These are phyloP conservation scores for Spinus pinus DNA, from an alignment of 2,797 vertebrate species.

Conservation along the genomic window DNA sequence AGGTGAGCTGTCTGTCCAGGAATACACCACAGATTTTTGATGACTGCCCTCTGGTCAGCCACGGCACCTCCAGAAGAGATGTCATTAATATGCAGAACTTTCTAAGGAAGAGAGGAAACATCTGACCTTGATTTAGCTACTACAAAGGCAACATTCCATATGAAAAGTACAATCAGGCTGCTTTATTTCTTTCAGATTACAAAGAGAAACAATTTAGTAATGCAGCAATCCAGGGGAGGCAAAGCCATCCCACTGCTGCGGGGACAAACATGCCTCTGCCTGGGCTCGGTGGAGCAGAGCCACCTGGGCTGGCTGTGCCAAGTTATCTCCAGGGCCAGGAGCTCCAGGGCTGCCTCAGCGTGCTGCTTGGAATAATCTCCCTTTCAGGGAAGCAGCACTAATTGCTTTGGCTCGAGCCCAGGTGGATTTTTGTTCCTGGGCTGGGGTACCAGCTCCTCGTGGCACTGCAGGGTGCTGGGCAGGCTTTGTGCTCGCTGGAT, in stretches of 20 bases:
- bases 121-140: background rate
- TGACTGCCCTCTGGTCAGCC: background rate
- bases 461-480: background rate
- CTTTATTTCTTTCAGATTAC: background rate
- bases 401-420: background rate
- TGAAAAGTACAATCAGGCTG: background rate
- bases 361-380: background rate
- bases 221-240: background rate
- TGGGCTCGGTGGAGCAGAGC: background rate
- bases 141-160: background rate
- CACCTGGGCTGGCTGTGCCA: background rate
- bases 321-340: background rate
- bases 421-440: background rate
- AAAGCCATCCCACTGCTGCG: accelerated
- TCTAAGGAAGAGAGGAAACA: background rate
- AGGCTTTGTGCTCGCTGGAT: background rate
- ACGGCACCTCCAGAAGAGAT: background rate
- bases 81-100: background rate
- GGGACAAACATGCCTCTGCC: background rate
- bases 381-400: background rate
- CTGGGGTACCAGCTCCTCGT: background rate
- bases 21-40: background rate
- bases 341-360: background rate
- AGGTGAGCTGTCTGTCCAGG: background rate
- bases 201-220: background rate